Evolutionary conservation across 2,888 invertebrate species (phyloP).

Genomic region (Listrodromus nycthemerus): DNA sequence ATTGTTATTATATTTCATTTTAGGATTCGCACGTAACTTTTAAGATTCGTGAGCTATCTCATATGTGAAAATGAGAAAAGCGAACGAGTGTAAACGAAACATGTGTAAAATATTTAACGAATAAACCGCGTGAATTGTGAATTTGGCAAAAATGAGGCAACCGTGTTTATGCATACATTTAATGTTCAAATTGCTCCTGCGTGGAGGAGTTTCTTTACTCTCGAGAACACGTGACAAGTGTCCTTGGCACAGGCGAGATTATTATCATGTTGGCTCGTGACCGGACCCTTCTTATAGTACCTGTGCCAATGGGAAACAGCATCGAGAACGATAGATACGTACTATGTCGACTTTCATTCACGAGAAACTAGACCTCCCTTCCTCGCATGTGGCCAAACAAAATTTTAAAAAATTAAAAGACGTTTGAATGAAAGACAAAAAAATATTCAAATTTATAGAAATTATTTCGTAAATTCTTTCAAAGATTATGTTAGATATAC

Average conservation of each 20-base stretch:
- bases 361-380: neutral
- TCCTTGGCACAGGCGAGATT: conserved; percentile 65
- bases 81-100: neutral
- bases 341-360: conserved; percentile 58
- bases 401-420: neutral
- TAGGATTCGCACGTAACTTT: no score
- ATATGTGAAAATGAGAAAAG: no score
- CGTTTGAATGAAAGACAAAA: neutral
- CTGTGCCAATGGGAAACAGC: conserved; percentile 60
- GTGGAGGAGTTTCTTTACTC: conserved; percentile 22
- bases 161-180: conserved; percentile 3
- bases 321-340: conserved; percentile 25
- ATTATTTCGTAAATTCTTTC: neutral
- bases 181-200: neutral
- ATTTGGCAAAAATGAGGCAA: neutral
- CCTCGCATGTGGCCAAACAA: neutral
- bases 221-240: conserved; percentile 58
- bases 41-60: no score
- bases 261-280: conserved; percentile 65
- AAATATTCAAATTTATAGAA: neutral
- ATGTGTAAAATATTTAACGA: neutral
- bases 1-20: no score
- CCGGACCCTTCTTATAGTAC: conserved; percentile 50
- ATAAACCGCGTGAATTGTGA: neutral
- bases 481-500: no score